Evolutionary conservation across 2,113 vertebrate genomes (phyloP).

Genomic region (Oncorhynchus nerka): DNA sequence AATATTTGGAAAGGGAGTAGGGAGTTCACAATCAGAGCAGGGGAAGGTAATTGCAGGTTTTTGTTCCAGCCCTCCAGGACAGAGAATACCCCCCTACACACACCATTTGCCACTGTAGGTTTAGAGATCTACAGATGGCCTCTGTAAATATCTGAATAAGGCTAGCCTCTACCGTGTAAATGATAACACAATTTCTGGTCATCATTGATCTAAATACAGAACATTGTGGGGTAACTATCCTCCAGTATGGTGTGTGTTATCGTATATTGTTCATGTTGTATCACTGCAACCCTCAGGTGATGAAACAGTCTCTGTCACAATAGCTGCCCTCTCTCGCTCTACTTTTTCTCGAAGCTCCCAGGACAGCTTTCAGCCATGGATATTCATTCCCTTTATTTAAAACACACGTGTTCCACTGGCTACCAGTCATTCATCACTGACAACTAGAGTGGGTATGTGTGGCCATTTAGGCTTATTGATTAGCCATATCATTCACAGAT

Average conservation of each 20-base stretch:
- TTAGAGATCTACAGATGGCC: background rate
- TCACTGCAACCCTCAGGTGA: constrained; percentile 50
- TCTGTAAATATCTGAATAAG: too few relatives aligned
- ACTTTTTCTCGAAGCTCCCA: constrained; percentile 23
- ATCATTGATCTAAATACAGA: constrained; percentile 18
- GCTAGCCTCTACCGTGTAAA: constrained; percentile 11
- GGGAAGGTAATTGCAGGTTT: background rate
- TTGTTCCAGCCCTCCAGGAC: too few relatives aligned
- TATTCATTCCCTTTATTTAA: constrained; percentile 18
- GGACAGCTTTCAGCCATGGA: background rate
- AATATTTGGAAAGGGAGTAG: background rate
- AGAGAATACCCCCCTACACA: background rate
- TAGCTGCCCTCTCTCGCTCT: constrained; percentile 16
- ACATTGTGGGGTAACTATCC: background rate
- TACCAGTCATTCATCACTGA: constrained; percentile 8
- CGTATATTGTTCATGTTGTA: constrained; percentile 12
- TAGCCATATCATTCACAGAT: constrained; percentile 23
- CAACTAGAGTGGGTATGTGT: constrained; percentile 21
- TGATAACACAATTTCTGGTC: constrained; percentile 4
- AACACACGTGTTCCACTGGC: constrained; percentile 18
- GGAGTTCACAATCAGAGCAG: too few relatives aligned
- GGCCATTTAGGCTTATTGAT: constrained; percentile 64
- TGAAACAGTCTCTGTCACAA: constrained; percentile 72
- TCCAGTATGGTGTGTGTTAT: constrained; percentile 6
- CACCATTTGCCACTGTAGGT: background rate